phyloP scores from a whole-genome alignment of 2,113 vertebrate genomes.

The Lampris megalopsis region DNA sequence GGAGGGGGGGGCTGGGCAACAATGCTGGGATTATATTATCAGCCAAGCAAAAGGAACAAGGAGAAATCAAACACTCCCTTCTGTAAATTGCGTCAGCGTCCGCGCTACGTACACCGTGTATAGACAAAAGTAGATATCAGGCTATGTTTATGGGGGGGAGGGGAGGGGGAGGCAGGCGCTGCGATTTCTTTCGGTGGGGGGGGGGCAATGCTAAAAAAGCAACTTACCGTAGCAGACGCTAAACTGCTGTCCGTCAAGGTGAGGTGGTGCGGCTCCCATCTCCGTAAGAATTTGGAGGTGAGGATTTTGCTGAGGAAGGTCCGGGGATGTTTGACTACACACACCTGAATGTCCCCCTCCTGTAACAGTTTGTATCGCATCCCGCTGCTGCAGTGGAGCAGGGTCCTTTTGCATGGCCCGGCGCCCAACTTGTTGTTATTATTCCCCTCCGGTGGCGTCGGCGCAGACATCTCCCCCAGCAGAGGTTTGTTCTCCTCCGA shows the following conservation, averaged over 20 bases:
- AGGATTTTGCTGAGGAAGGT: constrained; percentile 99
- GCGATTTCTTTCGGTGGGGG: too few species aligned
- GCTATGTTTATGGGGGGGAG: too few species aligned
- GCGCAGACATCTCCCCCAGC: constrained; percentile 86
- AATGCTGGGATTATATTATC: constrained; percentile 14
- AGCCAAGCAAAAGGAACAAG: constrained; percentile 12
- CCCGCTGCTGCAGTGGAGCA: constrained; percentile 88
- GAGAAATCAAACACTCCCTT: constrained; percentile 15
- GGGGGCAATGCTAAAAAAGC: not conserved
- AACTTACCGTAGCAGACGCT: constrained; percentile 94
- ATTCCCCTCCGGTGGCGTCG: constrained; percentile 77
- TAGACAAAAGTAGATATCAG: too few species aligned
- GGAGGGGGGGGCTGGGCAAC: not conserved
- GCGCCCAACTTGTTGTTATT: constrained; percentile 88
- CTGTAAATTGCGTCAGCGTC: constrained; percentile 60
- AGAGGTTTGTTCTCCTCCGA: constrained; percentile 94
- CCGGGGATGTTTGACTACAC: constrained; percentile 95
- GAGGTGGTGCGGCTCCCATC: constrained; percentile 98
- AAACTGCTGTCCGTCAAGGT: constrained; percentile 93
- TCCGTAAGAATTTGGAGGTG: constrained; percentile 95
- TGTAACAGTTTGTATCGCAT: constrained; percentile 98
- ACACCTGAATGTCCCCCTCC: constrained; percentile 99
- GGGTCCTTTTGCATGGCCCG: constrained; percentile 89
- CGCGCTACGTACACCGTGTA: too few species aligned
- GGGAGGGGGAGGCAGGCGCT: too few species aligned